Percentiles rank a stretch among this genome's conserved stretches.
These are phyloP conservation scores for Balaenoptera acutorostrata DNA, from an alignment of 2,113 vertebrate species.

Conservation along the genomic window DNA sequence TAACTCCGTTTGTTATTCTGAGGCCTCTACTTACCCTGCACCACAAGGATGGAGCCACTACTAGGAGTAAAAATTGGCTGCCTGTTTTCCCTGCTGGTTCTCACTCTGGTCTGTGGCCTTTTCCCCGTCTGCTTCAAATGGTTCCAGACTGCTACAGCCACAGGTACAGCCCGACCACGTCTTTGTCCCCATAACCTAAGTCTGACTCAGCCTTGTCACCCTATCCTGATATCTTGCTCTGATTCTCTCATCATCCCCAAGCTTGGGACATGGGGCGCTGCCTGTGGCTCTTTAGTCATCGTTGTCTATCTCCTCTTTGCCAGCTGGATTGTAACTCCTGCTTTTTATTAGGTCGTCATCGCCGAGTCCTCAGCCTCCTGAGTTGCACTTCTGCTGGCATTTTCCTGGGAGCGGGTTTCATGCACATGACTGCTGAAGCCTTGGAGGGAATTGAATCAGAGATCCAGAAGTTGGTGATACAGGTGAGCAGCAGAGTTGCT, in stretches of 20 bases:
- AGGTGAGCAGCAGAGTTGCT: constrained; percentile 54
- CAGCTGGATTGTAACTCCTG: neutral
- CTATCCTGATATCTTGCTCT: neutral
- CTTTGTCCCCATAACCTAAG: neutral
- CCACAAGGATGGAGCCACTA: constrained; percentile 69
- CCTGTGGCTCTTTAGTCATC: neutral
- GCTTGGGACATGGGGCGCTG: neutral
- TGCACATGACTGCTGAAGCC: constrained; percentile 76
- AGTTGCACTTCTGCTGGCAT: constrained; percentile 74
- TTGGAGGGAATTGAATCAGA: constrained; percentile 69
- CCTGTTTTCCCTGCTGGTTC: constrained; percentile 57
- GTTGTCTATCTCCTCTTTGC: neutral
- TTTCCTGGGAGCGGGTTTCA: constrained; percentile 76
- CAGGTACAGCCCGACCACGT: constrained; percentile 54
- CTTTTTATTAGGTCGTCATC: constrained; percentile 60
- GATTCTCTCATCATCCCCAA: neutral
- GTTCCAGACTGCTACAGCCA: constrained; percentile 70
- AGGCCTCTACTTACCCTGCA: neutral
- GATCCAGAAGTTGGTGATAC: constrained; percentile 39
- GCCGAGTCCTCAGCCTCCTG: constrained; percentile 66
- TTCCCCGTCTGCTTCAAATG: constrained; percentile 70
- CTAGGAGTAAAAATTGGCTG: constrained; percentile 72
- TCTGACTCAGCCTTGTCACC: neutral
- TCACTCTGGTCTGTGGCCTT: constrained; percentile 73
- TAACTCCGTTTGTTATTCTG: neutral